Evolutionary conservation across 2,113 vertebrate genomes (phyloP).

Genomic region (Carollia perspicillata): DNA sequence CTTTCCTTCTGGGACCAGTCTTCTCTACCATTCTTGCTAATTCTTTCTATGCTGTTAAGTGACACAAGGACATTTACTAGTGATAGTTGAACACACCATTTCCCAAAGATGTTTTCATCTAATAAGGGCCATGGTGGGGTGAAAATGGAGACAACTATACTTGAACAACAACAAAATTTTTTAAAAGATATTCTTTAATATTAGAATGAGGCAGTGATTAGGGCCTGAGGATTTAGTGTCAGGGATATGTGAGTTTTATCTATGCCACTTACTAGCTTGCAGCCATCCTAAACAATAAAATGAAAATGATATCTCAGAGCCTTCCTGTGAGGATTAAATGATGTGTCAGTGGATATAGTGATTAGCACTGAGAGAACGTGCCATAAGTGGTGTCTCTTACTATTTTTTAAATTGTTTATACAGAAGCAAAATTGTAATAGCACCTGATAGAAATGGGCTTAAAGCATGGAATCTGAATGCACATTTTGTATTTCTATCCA

Average conservation of each 20-base stretch:
- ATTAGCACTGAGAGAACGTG: neutral
- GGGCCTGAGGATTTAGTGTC: neutral
- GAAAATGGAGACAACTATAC: too few relatives aligned
- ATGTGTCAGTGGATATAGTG: neutral
- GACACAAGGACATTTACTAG: neutral
- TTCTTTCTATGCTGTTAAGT: slow-evolving; percentile 6
- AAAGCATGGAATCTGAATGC: neutral
- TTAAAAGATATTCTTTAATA: neutral
- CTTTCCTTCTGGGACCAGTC: neutral
- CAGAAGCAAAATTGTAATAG: neutral
- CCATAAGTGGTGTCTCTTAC: neutral
- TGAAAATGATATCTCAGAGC: neutral
- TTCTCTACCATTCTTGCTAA: neutral
- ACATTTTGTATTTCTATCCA: neutral
- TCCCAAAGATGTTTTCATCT: neutral
- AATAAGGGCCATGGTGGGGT: neutral
- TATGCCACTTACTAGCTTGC: neutral
- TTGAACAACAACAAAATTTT: too few relatives aligned
- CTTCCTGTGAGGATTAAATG: neutral
- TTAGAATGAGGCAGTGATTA: neutral
- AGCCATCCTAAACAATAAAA: neutral
- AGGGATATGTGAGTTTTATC: neutral
- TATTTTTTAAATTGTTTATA: neutral
- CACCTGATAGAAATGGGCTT: neutral
- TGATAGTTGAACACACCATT: neutral